Percentiles rank a stretch among this genome's conserved stretches.
phyloP scores from a whole-genome alignment of 2,888 invertebrate genomes.

The Eupithecia abbreviata region DNA sequence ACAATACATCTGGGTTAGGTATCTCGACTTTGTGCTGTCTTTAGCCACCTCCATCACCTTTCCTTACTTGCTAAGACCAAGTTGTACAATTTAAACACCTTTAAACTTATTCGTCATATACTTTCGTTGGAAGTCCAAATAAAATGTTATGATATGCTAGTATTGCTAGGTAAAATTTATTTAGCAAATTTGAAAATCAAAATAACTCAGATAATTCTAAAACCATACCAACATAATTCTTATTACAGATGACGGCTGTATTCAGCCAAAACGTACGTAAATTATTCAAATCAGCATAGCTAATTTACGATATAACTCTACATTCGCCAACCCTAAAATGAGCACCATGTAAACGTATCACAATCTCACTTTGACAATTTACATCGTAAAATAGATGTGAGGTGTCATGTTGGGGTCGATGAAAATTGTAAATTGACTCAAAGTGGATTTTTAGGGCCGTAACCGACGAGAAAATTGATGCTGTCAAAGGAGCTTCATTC shows the following conservation, averaged over 20 bases:
- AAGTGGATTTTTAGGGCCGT: constrained; percentile 80
- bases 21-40: background rate
- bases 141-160: background rate
- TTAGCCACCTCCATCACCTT: background rate
- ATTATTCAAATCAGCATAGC: constrained; percentile 6
- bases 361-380: constrained; percentile 78
- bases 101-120: background rate
- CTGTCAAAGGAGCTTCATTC: constrained; percentile 79
- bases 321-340: constrained; percentile 9
- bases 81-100: background rate
- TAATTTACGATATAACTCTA: background rate
- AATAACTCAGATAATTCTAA: background rate
- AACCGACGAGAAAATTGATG: constrained; percentile 79
- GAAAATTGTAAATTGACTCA: constrained; percentile 80
- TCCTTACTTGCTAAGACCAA: background rate
- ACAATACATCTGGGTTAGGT: too few species aligned
- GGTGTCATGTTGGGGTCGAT: constrained; percentile 81
- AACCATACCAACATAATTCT: background rate
- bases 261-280: background rate
- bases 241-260: background rate
- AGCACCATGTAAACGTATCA: constrained; percentile 61
- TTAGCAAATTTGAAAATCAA: background rate
- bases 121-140: background rate
- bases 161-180: too few species aligned
- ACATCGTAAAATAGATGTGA: constrained; percentile 79